Conservation (phyloP, 1,140 invertebrate species). For the Mactra quadrangularis region DNA sequence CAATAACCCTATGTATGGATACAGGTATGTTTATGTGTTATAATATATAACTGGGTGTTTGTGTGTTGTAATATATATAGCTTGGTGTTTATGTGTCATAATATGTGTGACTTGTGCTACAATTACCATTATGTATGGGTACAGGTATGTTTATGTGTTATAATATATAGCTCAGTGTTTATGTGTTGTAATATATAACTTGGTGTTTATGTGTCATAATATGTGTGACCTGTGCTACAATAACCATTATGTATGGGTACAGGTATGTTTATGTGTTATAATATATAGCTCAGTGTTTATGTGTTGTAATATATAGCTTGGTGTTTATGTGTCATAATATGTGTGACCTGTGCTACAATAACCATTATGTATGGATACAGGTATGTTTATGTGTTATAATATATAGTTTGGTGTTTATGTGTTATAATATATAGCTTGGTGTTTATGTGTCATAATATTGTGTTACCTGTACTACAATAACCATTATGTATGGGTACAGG, state of each 20-base stretch:
- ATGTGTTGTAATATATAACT: too few relatives aligned
- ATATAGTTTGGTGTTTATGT: neutral
- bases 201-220: too few relatives aligned
- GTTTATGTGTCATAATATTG: too few relatives aligned
- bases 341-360: constrained; percentile 69
- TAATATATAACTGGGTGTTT: neutral
- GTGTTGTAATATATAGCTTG: constrained; percentile 80
- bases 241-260: constrained; percentile 5
- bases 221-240: neutral
- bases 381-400: constrained; percentile 56
- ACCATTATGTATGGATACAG: constrained; percentile 81
- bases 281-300: too few relatives aligned
- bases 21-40: constrained; percentile 69
- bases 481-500: constrained; percentile 3
- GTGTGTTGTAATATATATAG: too few relatives aligned
- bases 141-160: constrained; percentile 69
- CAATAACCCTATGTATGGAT: constrained; percentile 75
- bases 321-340: constrained; percentile 73
- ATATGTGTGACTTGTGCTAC: neutral
- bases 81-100: too few relatives aligned
- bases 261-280: neutral
- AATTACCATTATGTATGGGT: constrained; percentile 79
- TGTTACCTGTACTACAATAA: neutral
- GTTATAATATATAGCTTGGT: too few relatives aligned
- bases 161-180: neutral